A percentile compares a stretch with the other conserved stretches of the same genome.
Conservation (phyloP, 1,140 invertebrate genomes). For the Muscidifurax raptorellus region DNA sequence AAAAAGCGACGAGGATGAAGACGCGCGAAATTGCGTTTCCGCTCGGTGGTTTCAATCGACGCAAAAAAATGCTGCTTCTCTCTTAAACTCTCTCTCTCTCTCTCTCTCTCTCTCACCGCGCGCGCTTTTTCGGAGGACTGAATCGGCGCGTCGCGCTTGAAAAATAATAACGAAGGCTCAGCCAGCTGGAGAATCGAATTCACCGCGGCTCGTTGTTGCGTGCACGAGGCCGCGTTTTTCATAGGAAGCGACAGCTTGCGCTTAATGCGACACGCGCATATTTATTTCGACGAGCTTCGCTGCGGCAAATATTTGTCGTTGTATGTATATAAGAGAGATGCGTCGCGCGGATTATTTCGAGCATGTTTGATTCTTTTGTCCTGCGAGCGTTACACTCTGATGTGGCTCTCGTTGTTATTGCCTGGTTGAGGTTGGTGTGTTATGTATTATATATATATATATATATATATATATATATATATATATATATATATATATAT, state of each 20-base stretch:
- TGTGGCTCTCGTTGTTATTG: too few relatives aligned
- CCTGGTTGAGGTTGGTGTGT: too few relatives aligned
- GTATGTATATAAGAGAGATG: too few relatives aligned
- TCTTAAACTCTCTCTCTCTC: neutral
- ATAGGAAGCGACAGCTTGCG: constrained; percentile 7
- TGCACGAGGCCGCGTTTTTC: constrained; percentile 1
- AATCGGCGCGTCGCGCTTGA: neutral
- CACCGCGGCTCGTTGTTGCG: neutral
- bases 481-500: too few relatives aligned
- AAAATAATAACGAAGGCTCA: constrained; percentile 22
- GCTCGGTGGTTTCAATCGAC: neutral
- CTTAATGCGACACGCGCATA: constrained; percentile 30
- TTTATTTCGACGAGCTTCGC: neutral
- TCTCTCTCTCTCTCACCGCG: neutral
- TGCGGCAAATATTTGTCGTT: too few relatives aligned
- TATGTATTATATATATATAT: too few relatives aligned
- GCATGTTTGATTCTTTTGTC: neutral
- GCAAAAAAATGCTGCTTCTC: neutral
- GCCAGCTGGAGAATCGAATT: constrained; percentile 23
- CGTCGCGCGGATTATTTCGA: neutral
- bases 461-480: too few relatives aligned
- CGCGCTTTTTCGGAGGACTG: neutral
- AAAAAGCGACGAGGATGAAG: constrained; percentile 9
- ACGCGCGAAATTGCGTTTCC: constrained; percentile 32
- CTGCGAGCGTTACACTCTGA: too few relatives aligned